phyloP scores from a whole-genome alignment of 2,113 vertebrate genomes.

The Sinocyclocheilus maitianheensis region DNA sequence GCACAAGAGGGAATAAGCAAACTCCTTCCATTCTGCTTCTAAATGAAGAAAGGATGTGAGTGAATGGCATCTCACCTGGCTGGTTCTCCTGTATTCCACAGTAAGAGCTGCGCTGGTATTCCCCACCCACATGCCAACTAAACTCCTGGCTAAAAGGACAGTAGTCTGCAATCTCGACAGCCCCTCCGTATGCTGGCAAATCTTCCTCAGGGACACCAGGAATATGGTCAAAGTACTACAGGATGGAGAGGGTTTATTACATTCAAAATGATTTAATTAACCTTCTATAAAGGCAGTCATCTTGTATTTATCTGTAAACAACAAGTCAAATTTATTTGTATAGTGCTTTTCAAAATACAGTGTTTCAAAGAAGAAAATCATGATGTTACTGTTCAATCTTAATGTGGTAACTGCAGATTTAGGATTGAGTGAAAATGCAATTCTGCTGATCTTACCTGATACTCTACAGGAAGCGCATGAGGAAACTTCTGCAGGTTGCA shows the following conservation, averaged over 20 bases:
- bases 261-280: not conserved
- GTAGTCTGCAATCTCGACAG: constrained; percentile 96
- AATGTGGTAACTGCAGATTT: too few species aligned
- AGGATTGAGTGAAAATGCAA: not conserved
- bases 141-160: constrained; percentile 98
- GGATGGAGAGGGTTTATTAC: not conserved
- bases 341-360: not conserved
- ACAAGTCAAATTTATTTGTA: not conserved
- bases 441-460: constrained; percentile 80
- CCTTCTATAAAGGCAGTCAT: not conserved
- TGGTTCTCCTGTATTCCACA: constrained; percentile 91
- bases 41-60: too few species aligned
- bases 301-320: not conserved
- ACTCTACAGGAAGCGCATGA: constrained; percentile 85
- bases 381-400: constrained; percentile 71
- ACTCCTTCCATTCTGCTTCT: too few species aligned
- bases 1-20: not conserved
- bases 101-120: constrained; percentile 94
- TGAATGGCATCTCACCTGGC: constrained; percentile 77
- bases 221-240: constrained; percentile 92
- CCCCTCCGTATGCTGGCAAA: constrained; percentile 86
- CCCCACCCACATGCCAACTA: constrained; percentile 93
- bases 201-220: constrained; percentile 80
- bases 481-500: constrained; percentile 94
- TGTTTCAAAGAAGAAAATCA: not conserved